Base-by-base conservation (phyloP, 1,140 invertebrate species). In the Tyrophagus putrescentiae region DNA sequence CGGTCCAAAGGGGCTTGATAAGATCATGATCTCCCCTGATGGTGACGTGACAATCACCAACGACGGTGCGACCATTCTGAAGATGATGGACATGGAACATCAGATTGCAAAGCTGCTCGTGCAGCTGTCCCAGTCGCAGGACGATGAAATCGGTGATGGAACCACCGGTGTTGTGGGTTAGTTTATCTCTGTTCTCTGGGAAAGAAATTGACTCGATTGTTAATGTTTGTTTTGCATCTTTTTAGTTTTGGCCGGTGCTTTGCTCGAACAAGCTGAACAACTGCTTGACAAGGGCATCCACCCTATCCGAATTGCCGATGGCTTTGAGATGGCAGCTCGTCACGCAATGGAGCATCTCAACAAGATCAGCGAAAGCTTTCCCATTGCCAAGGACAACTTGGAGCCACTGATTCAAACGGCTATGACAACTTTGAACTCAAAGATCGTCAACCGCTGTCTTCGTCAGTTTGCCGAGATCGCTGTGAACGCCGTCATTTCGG, bases 101-200 rank as follows among this genome's bases (percentile, higher is more conserved):
- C 72, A 70, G 50, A 92, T 99, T 68, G 95, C 91, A 28, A 98
- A 98, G 70, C 73, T 99, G 4, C 86, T 99, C 81, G 95, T 99
- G 16, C 90, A 99, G 70, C 74, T 99, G 42, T 93, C 91, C 13
- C 92, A 98, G 72, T 97, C 93, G 60, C 95, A 99, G 72, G 96
- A 99, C 75, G 92, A 98, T 77, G 96, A 99, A 77, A 98, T 98
- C 70, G 95, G 96, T 25, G 96, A 99, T 78, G 96, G 96, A 39
- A 99, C 96, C 13, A 99, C 96, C 57, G 95, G 95, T 27, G 96
- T 99, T 68, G 95, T 99, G 60, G 88, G 80, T 82, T 68, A 66
- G 72, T 44, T 59, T 39, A 5, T 9, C 16, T 52, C 4, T 27
- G 25, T 39, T 63, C 18, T 18, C 31, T 11, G 16, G 9, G 11